A percentile compares a stretch with the other conserved stretches of the same genome.
Evolutionary conservation across 1,140 invertebrate genomes (phyloP).

Genomic region (Zelostemma sp.): DNA sequence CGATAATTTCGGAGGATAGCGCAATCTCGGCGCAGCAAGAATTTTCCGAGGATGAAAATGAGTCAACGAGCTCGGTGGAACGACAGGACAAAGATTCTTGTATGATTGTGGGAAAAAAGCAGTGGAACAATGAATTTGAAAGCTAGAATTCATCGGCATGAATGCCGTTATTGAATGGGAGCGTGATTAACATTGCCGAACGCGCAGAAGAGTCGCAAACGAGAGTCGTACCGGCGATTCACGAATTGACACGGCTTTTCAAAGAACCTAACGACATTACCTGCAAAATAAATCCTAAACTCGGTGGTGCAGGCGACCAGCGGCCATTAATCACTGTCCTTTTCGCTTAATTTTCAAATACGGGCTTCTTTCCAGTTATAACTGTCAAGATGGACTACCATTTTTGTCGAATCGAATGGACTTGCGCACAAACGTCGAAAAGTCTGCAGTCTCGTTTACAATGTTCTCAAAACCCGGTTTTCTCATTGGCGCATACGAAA

Average conservation of each 20-base stretch:
- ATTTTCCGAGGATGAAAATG: too few species aligned
- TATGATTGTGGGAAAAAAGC: neutral
- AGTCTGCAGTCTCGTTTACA: too few species aligned
- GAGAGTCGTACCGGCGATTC: neutral
- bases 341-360: slow-evolving; percentile 12
- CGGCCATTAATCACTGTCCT: slow-evolving; percentile 6
- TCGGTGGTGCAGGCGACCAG: neutral
- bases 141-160: neutral
- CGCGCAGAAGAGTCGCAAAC: neutral
- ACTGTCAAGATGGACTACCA: too few species aligned
- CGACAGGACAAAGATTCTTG: too few species aligned
- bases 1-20: too few species aligned
- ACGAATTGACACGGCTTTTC: neutral
- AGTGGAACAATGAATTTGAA: neutral
- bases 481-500: too few species aligned
- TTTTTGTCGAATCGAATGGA: too few species aligned
- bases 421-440: too few species aligned
- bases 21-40: too few species aligned
- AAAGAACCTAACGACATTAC: neutral
- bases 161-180: neutral
- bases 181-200: neutral
- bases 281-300: slow-evolving; percentile 7
- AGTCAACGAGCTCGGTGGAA: too few species aligned
- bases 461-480: too few species aligned
- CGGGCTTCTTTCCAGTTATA: slow-evolving; percentile 5